Percentiles rank a stretch among this genome's conserved stretches.
phyloP scores from a whole-genome alignment of 2,888 invertebrate genomes.

The Acrobasis consociella region DNA sequence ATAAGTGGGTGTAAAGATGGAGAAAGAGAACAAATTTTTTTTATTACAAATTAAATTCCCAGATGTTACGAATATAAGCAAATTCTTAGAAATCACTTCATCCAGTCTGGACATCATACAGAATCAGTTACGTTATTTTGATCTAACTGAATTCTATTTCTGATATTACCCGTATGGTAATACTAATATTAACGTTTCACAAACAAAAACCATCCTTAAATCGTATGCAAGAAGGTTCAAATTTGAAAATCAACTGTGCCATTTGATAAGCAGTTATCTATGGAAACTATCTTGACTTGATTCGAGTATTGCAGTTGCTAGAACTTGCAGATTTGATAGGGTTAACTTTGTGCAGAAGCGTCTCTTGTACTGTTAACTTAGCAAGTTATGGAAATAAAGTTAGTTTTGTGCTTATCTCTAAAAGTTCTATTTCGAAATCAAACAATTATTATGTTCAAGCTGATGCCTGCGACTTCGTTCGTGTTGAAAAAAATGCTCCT shows the following conservation, averaged over 20 bases:
- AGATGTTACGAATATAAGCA: neutral
- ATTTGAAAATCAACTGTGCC: neutral
- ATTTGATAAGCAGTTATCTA: neutral
- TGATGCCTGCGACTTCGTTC: too few relatives aligned
- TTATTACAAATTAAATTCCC: too few relatives aligned
- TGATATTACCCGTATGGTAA: neutral
- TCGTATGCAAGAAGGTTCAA: neutral
- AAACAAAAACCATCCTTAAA: neutral
- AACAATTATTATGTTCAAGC: too few relatives aligned
- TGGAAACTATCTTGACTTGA: slow-evolving; percentile 13
- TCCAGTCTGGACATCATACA: neutral
- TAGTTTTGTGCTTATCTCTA: slow-evolving; percentile 8
- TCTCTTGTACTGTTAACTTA: slow-evolving; percentile 11
- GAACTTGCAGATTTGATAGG: slow-evolving; percentile 19
- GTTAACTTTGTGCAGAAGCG: slow-evolving; percentile 13
- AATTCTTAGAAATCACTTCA: neutral
- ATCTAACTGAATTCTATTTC: slow-evolving; percentile 2
- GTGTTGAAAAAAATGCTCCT: too few relatives aligned
- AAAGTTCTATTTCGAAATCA: neutral
- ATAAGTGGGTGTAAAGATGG: too few relatives aligned
- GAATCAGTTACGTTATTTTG: neutral
- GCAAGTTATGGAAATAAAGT: slow-evolving; percentile 13
- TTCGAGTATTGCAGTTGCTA: slow-evolving; percentile 6
- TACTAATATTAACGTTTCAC: neutral
- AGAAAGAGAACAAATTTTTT: too few relatives aligned